Evolutionary conservation across 2,888 invertebrate genomes (phyloP).

Genomic region (Tetanocera ferruginea): DNA sequence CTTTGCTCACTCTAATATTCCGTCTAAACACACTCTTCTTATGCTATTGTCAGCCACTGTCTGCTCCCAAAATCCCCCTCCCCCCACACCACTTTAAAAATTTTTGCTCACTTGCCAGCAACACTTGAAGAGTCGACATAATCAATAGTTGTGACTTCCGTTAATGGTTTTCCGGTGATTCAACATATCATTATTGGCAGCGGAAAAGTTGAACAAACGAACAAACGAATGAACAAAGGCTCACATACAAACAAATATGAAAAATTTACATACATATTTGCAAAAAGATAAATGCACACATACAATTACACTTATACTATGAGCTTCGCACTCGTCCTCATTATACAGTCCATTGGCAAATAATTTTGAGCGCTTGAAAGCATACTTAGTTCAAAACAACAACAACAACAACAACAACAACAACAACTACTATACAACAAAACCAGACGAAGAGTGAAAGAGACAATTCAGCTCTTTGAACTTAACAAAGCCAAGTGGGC

Average conservation of each 20-base stretch:
- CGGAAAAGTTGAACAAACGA: conserved; percentile 19
- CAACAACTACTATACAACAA: too few relatives aligned
- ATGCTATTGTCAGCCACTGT: background rate
- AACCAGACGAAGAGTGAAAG: too few relatives aligned
- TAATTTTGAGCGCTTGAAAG: conserved; percentile 6
- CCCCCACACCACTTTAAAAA: background rate
- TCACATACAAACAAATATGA: background rate
- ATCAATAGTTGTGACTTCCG: conserved; percentile 65
- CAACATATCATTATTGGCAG: conserved; percentile 53
- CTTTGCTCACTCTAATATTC: background rate
- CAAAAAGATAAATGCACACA: background rate
- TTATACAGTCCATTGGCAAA: conserved; percentile 29
- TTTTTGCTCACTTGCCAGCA: background rate
- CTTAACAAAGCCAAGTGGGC: background rate
- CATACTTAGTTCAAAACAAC: too few relatives aligned
- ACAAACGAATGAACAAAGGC: conserved; percentile 2
- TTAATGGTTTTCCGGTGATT: conserved; percentile 65
- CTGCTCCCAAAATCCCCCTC: background rate
- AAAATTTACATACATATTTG: background rate
- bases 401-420: too few relatives aligned
- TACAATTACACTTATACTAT: background rate
- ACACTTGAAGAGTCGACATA: conserved; percentile 52
- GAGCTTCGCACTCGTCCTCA: conserved; percentile 3
- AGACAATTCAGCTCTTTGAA: too few relatives aligned
- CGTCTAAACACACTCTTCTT: too few relatives aligned